Conservation (phyloP, 2,888 invertebrate species). For the Zaprionus obscuricornis region DNA sequence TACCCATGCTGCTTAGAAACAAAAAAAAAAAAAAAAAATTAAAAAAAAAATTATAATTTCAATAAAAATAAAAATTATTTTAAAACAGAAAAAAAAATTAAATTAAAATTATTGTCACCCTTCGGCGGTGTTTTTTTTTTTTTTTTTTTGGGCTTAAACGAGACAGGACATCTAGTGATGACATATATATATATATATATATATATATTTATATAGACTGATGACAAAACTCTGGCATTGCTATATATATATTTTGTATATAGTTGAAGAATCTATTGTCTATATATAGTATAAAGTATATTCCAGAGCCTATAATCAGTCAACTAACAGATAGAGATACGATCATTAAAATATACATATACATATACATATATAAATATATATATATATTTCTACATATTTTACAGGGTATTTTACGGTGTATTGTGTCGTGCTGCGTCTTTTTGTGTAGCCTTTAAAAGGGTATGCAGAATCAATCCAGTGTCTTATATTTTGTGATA, state of each 20-base stretch:
- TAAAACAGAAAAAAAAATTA: slow-evolving; percentile 9
- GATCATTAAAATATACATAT: slow-evolving; percentile 53
- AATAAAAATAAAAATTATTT: not conserved
- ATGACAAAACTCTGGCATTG: too few relatives aligned
- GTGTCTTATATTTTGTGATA: too few relatives aligned
- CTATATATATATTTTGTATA: too few relatives aligned
- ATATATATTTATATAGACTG: too few relatives aligned
- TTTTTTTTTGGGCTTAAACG: not conserved
- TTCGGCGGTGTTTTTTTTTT: slow-evolving; percentile 23
- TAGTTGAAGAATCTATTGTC: too few relatives aligned
- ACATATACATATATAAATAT: slow-evolving; percentile 26
- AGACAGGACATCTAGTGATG: not conserved
- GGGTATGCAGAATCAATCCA: not conserved
- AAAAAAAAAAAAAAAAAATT: not conserved
- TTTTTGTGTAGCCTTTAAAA: too few relatives aligned
- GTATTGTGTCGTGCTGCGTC: too few relatives aligned
- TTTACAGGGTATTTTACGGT: too few relatives aligned
- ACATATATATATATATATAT: too few relatives aligned
- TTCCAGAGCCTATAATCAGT: not conserved
- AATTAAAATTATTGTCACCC: slow-evolving; percentile 14
- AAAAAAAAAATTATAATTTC: not conserved
- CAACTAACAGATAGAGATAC: slow-evolving; percentile 64
- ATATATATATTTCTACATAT: slow-evolving; percentile 17
- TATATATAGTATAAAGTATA: slow-evolving; percentile 21
- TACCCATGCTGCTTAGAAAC: too few relatives aligned